phyloP scores from a whole-genome alignment of 1,140 invertebrate genomes.

The Microvelia longipes region DNA sequence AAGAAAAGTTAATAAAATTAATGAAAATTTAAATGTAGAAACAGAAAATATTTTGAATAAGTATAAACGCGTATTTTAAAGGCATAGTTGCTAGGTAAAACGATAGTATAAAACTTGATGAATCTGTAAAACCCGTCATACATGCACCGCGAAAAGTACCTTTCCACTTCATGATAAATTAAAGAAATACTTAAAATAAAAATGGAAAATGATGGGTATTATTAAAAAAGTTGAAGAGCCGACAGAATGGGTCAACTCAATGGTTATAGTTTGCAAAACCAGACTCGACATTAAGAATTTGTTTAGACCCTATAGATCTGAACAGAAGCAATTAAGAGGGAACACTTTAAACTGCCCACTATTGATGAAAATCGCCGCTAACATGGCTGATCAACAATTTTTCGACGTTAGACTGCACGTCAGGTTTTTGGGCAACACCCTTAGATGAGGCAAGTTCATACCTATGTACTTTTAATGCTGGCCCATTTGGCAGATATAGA shows the following conservation, averaged over 20 bases:
- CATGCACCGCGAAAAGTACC: too few relatives aligned
- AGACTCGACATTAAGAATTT: not conserved
- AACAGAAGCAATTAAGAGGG: slow-evolving; percentile 4
- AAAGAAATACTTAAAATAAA: too few relatives aligned
- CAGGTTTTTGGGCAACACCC: slow-evolving; percentile 2
- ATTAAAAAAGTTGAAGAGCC: not conserved
- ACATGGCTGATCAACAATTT: not conserved
- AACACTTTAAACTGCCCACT: not conserved
- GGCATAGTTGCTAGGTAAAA: too few relatives aligned
- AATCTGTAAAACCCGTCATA: too few relatives aligned
- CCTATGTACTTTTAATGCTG: slow-evolving; percentile 3
- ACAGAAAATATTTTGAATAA: too few relatives aligned
- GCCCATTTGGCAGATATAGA: slow-evolving; percentile 6
- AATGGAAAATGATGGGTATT: not conserved
- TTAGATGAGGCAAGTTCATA: not conserved
- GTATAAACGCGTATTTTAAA: too few relatives aligned
- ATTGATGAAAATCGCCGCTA: not conserved
- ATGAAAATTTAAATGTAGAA: too few relatives aligned
- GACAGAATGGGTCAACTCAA: not conserved
- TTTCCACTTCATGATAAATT: too few relatives aligned
- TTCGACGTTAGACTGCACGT: not conserved
- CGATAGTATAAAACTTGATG: too few relatives aligned
- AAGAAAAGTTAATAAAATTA: too few relatives aligned
- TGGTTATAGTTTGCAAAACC: not conserved
- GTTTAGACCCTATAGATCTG: slow-evolving; percentile 5